A percentile compares a stretch with the other conserved stretches of the same genome.
Evolutionary conservation across 64 coral and sea anemone species (phyloP).

Genomic region (Dendronephthya gigantea): DNA sequence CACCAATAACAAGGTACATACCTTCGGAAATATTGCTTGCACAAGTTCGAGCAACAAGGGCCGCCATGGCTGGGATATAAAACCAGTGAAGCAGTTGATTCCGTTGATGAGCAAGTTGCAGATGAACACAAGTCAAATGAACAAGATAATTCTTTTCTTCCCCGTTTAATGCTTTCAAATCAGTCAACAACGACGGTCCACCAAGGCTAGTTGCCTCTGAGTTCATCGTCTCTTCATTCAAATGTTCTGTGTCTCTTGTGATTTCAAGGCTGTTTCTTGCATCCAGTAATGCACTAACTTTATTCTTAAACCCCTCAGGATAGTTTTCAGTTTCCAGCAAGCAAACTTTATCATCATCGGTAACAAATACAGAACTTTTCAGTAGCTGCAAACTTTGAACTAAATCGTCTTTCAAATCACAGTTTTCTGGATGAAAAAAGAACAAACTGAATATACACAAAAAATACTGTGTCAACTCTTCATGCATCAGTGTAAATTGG

Average conservation of each 20-base stretch:
- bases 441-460: background rate
- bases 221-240: background rate
- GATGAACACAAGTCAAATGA: background rate
- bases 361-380: background rate
- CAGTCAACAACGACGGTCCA: background rate
- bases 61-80: background rate
- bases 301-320: background rate
- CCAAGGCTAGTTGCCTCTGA: background rate
- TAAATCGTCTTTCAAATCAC: background rate
- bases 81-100: conserved; percentile 9
- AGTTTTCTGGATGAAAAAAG: background rate
- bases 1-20: background rate
- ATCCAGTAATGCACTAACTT: background rate
- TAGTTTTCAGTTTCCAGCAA: background rate
- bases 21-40: background rate
- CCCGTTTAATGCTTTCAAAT: background rate
- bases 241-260: background rate
- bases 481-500: too few species aligned
- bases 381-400: background rate
- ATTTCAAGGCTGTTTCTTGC: background rate
- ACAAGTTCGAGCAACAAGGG: background rate
- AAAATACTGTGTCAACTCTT: too few species aligned
- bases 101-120: conserved; percentile 10
- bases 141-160: background rate
- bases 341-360: background rate